Evolutionary conservation across 2,888 invertebrate species (phyloP), one percentile per base, ranked within the genome.

Genomic region (Ormyrus thymus): DNA sequence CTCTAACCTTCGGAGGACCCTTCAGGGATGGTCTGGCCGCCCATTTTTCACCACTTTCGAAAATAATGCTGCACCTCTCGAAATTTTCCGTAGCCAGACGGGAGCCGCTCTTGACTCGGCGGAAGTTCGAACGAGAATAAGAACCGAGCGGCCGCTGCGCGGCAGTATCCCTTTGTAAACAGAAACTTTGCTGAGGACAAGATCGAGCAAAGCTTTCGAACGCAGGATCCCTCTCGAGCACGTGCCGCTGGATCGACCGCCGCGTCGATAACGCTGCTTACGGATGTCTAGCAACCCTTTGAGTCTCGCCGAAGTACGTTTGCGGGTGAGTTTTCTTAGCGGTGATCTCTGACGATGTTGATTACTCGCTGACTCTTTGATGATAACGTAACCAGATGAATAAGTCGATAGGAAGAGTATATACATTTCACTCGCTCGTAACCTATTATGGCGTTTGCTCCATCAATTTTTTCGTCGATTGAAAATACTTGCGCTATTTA

Each of bases 1-100:
- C 29, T 29, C 68, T 68, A 66, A 75, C 75, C 68, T 66, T 68
- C 65, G 5, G 45, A 9, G 1, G 43, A 3, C 13, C 11, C 45
- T n/a, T 61, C 56, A 11, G 53, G 45, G 5, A 15, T 29, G 29
- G 1, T 3, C 13, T 51, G 64, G 6, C 29, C 29, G 29, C 15
- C 50, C 76, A 76, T 76, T n/a, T 72, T 62, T 76, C 3, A 10
- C 50, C 76, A 76, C 70, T n/a, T 72, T 62, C 70, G 1, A 11
- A 46, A 68, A 66, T 15, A 13, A 55, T 64, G 56, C 53, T 8
- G 6, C 43, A 45, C 51, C 43, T 68, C 7, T 2, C 7, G 10
- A 73, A 64, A 56, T n/a, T 71, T 8, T 61, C 13, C 46, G 53
- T 53, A 29, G 55, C 5, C 13, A 61, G 29, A 29, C 29, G 9